Evolutionary conservation across 1,140 invertebrate species (phyloP).

Genomic region (Vanessa atalanta): DNA sequence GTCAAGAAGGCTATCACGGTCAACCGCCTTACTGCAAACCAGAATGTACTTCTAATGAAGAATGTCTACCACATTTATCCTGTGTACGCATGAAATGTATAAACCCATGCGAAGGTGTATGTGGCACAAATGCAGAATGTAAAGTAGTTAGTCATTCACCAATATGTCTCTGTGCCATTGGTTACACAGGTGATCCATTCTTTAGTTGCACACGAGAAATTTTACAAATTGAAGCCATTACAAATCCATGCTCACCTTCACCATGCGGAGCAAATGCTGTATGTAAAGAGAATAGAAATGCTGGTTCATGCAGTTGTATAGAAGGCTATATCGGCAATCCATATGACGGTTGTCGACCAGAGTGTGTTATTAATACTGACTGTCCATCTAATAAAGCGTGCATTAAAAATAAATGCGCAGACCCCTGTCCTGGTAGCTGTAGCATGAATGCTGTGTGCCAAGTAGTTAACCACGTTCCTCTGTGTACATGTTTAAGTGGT

Average conservation of each 20-base stretch:
- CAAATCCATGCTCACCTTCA: constrained; percentile 84
- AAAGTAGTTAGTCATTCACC: constrained; percentile 89
- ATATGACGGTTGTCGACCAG: constrained; percentile 87
- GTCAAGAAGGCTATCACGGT: constrained; percentile 88
- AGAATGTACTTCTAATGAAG: constrained; percentile 88
- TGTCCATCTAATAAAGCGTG: constrained; percentile 84
- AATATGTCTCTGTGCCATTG: constrained; percentile 85
- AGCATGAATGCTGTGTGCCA: constrained; percentile 84
- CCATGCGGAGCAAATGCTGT: constrained; percentile 87
- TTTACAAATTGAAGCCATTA: constrained; percentile 58
- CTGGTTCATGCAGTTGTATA: constrained; percentile 85
- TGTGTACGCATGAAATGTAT: constrained; percentile 88
- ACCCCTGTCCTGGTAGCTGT: constrained; percentile 85
- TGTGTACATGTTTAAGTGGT: constrained; percentile 85
- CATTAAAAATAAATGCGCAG: constrained; percentile 82
- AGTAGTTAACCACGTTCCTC: constrained; percentile 84
- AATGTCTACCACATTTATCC: constrained; percentile 87
- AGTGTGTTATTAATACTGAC: constrained; percentile 86
- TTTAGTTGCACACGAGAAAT: constrained; percentile 79
- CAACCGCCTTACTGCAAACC: constrained; percentile 89
- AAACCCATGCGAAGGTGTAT: constrained; percentile 86
- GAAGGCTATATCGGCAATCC: constrained; percentile 86
- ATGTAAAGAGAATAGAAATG: constrained; percentile 85
- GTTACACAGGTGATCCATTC: constrained; percentile 85
- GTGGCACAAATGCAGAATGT: constrained; percentile 86